Conservation (phyloP, 1,140 invertebrate species). For the Dreissena rostriformis region DNA sequence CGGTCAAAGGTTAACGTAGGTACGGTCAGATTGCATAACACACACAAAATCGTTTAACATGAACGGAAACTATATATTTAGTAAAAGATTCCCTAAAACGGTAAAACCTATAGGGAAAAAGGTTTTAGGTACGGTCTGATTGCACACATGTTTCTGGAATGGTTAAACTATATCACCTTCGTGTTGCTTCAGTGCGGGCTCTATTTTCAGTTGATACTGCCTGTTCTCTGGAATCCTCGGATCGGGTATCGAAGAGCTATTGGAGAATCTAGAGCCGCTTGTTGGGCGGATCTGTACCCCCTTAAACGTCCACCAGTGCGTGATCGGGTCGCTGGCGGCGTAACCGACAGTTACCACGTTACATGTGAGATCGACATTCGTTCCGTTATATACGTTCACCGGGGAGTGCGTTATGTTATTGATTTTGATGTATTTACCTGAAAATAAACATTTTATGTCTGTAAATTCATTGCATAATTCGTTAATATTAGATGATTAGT, state of each 20-base stretch:
- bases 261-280: conserved; percentile 15
- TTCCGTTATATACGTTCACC: conserved; percentile 21
- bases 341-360: conserved; percentile 24
- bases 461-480: too few relatives aligned
- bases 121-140: too few relatives aligned
- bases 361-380: conserved; percentile 7
- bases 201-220: not conserved
- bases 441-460: not conserved
- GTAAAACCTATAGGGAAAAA: too few relatives aligned
- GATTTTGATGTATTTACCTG: conserved; percentile 27
- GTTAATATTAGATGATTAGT: too few relatives aligned
- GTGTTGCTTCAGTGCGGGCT: not conserved
- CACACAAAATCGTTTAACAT: too few relatives aligned
- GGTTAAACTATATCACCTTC: conserved; percentile 6
- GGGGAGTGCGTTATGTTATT: not conserved
- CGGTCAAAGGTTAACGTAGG: too few relatives aligned
- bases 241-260: conserved; percentile 6
- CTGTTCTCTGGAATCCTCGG: conserved; percentile 11
- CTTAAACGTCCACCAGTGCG: conserved; percentile 22
- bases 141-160: too few relatives aligned
- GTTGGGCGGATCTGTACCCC: conserved; percentile 13
- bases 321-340: not conserved
- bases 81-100: too few relatives aligned
- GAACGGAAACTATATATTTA: too few relatives aligned
- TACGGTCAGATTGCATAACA: too few relatives aligned